Evolutionary conservation across 2,797 vertebrate genomes (phyloP).

Genomic region (Podarcis siculus): DNA sequence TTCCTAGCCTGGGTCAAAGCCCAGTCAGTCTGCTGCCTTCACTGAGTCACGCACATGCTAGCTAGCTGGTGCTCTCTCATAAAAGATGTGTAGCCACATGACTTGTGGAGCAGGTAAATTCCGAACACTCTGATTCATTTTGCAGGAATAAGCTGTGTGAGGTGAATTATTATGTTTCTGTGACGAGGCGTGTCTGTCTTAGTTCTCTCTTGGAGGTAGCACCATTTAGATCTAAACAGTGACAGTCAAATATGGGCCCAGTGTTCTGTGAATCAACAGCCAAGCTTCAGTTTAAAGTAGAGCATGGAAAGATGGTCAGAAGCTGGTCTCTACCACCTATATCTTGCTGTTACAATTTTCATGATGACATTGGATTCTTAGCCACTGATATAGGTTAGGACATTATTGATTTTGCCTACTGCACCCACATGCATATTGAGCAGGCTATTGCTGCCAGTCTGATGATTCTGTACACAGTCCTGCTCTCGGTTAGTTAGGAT

Average conservation of each 20-base stretch:
- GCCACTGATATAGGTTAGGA: not conserved
- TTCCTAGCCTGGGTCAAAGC: slow-evolving; percentile 12
- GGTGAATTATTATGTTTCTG: not conserved
- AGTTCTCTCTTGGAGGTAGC: not conserved
- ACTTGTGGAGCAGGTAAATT: slow-evolving; percentile 1
- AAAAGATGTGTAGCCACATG: not conserved
- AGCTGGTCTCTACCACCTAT: not conserved
- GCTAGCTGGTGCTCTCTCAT: not conserved
- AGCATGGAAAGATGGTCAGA: too few species aligned
- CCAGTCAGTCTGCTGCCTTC: not conserved
- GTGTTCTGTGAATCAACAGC: not conserved
- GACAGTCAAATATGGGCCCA: not conserved
- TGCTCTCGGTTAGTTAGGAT: not conserved
- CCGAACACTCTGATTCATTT: not conserved
- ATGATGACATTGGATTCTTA: not conserved
- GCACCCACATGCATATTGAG: not conserved
- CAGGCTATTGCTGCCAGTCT: not conserved
- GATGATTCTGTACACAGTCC: not conserved
- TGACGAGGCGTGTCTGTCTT: not conserved
- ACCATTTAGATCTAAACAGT: not conserved
- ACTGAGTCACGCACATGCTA: not conserved
- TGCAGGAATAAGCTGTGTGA: not conserved
- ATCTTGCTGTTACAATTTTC: not conserved
- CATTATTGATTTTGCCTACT: not conserved
- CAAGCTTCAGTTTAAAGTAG: not conserved